Percentiles rank a stretch among this genome's conserved stretches.
Conservation (phyloP, 2,797 vertebrate species). For the Molothrus aeneus region DNA sequence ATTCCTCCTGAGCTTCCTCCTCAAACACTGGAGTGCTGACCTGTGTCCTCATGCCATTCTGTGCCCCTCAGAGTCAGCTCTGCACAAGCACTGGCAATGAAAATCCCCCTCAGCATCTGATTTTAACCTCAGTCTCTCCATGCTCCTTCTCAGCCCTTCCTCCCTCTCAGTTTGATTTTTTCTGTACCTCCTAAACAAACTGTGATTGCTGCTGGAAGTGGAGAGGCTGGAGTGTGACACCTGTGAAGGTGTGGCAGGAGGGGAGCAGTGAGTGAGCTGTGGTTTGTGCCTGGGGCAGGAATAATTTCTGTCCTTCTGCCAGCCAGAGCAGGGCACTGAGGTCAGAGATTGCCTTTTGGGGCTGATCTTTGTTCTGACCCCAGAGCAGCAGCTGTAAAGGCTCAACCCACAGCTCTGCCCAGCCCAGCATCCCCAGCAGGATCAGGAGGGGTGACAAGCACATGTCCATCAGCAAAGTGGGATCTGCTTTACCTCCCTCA, state of each 20-base stretch:
- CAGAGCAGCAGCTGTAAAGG: fast-evolving
- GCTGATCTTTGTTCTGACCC: not conserved
- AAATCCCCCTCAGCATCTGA: not conserved
- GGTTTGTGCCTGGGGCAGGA: not conserved
- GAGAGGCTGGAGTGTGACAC: not conserved
- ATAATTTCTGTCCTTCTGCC: not conserved
- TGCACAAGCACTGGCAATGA: not conserved
- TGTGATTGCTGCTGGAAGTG: not conserved
- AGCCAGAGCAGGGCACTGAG: not conserved
- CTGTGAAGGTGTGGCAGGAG: not conserved
- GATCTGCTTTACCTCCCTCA: not conserved
- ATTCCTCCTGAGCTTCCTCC: not conserved
- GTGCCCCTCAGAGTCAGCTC: not conserved
- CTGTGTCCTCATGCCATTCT: not conserved
- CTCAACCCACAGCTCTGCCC: not conserved
- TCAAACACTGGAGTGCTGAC: not conserved
- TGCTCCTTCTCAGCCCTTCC: not conserved
- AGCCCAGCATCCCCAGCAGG: not conserved
- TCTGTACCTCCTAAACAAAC: not conserved
- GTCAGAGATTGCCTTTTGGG: not conserved
- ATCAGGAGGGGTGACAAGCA: not conserved
- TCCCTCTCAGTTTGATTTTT: not conserved
- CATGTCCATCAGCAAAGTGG: not conserved
- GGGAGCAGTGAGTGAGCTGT: not conserved
- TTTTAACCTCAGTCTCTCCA: not conserved